Evolutionary conservation across 2,113 vertebrate species (phyloP).

Genomic region (Carollia perspicillata): DNA sequence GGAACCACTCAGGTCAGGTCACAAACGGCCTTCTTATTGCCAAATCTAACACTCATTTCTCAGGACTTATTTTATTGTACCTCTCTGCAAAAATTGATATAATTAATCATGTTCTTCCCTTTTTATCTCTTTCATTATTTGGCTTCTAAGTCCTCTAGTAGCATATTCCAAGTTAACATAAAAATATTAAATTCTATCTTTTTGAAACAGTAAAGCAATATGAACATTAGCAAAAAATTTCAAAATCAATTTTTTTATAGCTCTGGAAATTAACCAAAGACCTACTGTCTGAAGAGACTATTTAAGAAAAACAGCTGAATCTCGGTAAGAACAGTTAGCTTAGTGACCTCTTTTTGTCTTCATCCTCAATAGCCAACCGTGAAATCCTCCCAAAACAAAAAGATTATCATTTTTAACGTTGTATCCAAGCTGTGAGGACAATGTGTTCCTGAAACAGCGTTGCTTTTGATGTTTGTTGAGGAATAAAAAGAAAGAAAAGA

Average conservation of each 20-base stretch:
- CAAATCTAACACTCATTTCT: not conserved
- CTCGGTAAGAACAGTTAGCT: not conserved
- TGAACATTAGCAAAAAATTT: not conserved
- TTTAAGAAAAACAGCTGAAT: not conserved
- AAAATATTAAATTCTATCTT: not conserved
- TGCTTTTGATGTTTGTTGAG: not conserved
- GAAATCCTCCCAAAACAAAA: not conserved
- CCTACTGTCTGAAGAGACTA: not conserved
- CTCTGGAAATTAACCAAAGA: not conserved
- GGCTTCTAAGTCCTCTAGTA: not conserved
- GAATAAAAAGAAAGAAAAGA: not conserved
- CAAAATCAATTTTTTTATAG: not conserved
- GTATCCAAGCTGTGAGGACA: conserved; percentile 7
- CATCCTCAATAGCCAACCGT: not conserved
- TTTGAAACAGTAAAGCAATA: not conserved
- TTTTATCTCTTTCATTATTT: not conserved
- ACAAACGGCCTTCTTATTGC: not conserved
- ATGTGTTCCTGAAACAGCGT: not conserved
- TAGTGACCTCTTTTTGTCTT: not conserved
- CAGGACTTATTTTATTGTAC: not conserved
- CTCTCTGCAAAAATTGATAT: not conserved
- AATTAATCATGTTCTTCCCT: not conserved
- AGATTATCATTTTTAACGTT: not conserved
- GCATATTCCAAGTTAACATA: not conserved
- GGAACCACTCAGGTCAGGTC: not conserved